A percentile compares a stretch with the other conserved stretches of the same genome.
Evolutionary conservation across 2,113 vertebrate species (phyloP).

Genomic region (Marcusenius ussheri): DNA sequence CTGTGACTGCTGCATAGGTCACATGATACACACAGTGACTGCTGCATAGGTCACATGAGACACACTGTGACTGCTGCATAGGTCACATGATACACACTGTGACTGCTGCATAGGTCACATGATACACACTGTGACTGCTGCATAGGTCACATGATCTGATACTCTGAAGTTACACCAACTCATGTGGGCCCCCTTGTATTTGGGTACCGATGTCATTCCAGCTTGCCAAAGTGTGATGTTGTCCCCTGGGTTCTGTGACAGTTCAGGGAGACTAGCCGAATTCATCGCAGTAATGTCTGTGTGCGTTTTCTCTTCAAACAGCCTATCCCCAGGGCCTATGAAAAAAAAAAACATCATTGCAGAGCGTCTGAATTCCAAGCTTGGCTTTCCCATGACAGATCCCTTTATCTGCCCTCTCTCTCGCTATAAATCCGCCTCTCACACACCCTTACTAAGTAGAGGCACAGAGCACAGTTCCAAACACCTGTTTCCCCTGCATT

Average conservation of each 20-base stretch:
- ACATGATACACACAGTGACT: background rate
- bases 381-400: slow-evolving; percentile 37
- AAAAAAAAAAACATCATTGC: background rate
- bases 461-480: background rate
- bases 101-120: background rate
- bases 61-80: too few relatives aligned
- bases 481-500: slow-evolving; percentile 21
- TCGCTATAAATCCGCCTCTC: background rate
- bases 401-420: slow-evolving; percentile 11
- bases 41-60: too few relatives aligned
- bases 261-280: background rate
- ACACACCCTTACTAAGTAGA: background rate
- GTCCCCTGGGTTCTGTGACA: background rate
- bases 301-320: background rate
- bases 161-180: background rate
- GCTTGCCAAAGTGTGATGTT: background rate
- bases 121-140: background rate
- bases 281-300: background rate
- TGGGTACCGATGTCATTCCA: background rate
- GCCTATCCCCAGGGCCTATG: background rate
- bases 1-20: too few relatives aligned
- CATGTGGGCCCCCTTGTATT: background rate
- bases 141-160: background rate
- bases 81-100: background rate
- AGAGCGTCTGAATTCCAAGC: slow-evolving; percentile 26